Conservation (phyloP, 2,888 invertebrate genomes). For the Trichacis sp. region DNA sequence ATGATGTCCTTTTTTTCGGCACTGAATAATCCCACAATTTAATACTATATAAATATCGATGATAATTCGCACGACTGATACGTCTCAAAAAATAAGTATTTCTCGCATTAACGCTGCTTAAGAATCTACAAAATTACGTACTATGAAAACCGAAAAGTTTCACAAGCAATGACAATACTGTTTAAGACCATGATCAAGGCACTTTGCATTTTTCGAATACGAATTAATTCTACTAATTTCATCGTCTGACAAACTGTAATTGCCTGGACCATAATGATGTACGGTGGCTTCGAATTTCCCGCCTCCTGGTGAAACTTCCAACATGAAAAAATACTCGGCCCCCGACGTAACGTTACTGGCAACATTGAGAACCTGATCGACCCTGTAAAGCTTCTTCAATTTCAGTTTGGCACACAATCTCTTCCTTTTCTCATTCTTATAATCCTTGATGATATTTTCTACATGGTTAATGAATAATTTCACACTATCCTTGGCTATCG, state of each 20-base stretch:
- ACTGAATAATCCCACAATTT: too few relatives aligned
- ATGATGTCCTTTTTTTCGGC: too few relatives aligned
- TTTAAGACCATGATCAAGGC: slow-evolving; percentile 59
- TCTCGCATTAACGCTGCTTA: too few relatives aligned
- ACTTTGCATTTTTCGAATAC: slow-evolving; percentile 57
- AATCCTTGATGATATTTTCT: slow-evolving; percentile 55
- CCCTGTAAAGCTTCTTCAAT: slow-evolving; percentile 71
- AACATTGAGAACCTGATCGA: slow-evolving; percentile 70
- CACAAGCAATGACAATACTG: slow-evolving; percentile 59
- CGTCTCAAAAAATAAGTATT: too few relatives aligned
- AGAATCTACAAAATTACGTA: too few relatives aligned
- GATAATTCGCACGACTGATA: too few relatives aligned
- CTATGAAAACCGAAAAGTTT: too few relatives aligned
- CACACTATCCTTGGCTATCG: slow-evolving; percentile 72
- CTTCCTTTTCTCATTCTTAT: slow-evolving; percentile 54
- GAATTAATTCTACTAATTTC: slow-evolving; percentile 62
- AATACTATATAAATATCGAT: too few relatives aligned
- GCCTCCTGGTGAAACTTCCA: slow-evolving; percentile 79
- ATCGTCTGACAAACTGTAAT: slow-evolving; percentile 57
- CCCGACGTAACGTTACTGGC: slow-evolving; percentile 13
- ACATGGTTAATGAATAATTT: slow-evolving; percentile 69
- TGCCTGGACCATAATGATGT: slow-evolving; percentile 56
- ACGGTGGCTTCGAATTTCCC: slow-evolving; percentile 81
- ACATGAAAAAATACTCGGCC: slow-evolving; percentile 75
- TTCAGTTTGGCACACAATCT: slow-evolving; percentile 71